A percentile compares a stretch with the other conserved stretches of the same genome.
Conservation (phyloP, 2,888 invertebrate genomes). For the Meteorus cinctellus region DNA sequence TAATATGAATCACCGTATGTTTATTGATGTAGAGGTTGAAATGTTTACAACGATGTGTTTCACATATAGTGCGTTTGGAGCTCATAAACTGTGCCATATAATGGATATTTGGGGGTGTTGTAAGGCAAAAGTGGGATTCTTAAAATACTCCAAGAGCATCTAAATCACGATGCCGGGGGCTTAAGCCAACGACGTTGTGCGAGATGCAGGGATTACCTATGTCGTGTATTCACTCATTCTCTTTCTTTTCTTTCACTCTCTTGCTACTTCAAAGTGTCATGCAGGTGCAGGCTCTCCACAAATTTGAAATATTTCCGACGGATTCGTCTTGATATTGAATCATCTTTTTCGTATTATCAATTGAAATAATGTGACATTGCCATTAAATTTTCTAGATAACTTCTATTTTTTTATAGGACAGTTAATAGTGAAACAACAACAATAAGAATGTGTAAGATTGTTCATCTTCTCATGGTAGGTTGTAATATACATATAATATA, state of each 20-base stretch:
- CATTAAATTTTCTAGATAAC: neutral
- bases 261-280: conserved; percentile 69
- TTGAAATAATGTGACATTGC: conserved; percentile 26
- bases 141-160: conserved; percentile 72
- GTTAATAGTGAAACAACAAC: neutral
- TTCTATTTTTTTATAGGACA: neutral
- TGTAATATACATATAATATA: conserved; percentile 26
- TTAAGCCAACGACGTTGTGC: conserved; percentile 68
- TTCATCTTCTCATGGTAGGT: neutral
- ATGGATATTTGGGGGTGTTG: conserved; percentile 54
- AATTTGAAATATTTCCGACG: conserved; percentile 59
- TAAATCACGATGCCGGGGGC: conserved; percentile 70
- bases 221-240: conserved; percentile 50
- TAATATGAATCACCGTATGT: neutral
- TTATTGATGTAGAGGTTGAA: neutral
- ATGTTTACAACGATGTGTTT: neutral
- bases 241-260: neutral
- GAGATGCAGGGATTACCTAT: conserved; percentile 70
- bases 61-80: neutral
- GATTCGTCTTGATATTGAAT: conserved; percentile 64
- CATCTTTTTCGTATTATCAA: conserved; percentile 64
- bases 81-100: conserved; percentile 26
- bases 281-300: conserved; percentile 68
- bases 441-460: neutral
- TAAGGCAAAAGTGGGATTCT: conserved; percentile 66